Percentiles rank a stretch among this genome's conserved stretches.
Evolutionary conservation across 2,113 vertebrate species (phyloP).

Genomic region (Tichodroma muraria): DNA sequence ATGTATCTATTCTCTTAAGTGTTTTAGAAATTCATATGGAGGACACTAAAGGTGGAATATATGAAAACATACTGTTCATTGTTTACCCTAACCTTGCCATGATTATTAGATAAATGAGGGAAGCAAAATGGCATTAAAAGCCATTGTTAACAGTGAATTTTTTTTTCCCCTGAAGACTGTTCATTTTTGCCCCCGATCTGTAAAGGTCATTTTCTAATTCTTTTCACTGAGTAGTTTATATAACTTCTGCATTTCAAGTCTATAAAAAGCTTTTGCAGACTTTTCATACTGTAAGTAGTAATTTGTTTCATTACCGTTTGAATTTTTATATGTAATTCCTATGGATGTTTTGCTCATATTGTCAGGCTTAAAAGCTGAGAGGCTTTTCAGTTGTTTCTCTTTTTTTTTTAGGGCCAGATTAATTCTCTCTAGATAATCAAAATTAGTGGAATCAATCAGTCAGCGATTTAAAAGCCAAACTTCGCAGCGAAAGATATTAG

Average conservation of each 20-base stretch:
- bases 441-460: constrained; percentile 71
- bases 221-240: constrained; percentile 75
- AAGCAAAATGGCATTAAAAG: constrained; percentile 78
- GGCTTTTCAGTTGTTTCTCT: constrained; percentile 46
- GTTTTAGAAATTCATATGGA: constrained; percentile 80
- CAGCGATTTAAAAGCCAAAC: constrained; percentile 52
- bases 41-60: constrained; percentile 79
- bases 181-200: constrained; percentile 78
- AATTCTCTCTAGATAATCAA: constrained; percentile 67
- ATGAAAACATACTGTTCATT: constrained; percentile 79
- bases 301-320: constrained; percentile 75
- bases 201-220: constrained; percentile 80
- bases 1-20: constrained; percentile 79
- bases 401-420: constrained; percentile 13
- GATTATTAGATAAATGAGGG: constrained; percentile 78
- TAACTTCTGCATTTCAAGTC: constrained; percentile 79
- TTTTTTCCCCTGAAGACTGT: constrained; percentile 71
- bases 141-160: constrained; percentile 69
- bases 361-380: constrained; percentile 72
- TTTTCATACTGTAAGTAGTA: constrained; percentile 74
- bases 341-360: constrained; percentile 70
- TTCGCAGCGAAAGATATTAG: not conserved
- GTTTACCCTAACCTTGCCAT: constrained; percentile 82
- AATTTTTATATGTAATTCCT: constrained; percentile 75
- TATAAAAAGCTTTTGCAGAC: constrained; percentile 75